These are phyloP conservation scores for Mionectes macconnelli DNA, from an alignment of 2,113 vertebrate species.

Conservation along the genomic window DNA sequence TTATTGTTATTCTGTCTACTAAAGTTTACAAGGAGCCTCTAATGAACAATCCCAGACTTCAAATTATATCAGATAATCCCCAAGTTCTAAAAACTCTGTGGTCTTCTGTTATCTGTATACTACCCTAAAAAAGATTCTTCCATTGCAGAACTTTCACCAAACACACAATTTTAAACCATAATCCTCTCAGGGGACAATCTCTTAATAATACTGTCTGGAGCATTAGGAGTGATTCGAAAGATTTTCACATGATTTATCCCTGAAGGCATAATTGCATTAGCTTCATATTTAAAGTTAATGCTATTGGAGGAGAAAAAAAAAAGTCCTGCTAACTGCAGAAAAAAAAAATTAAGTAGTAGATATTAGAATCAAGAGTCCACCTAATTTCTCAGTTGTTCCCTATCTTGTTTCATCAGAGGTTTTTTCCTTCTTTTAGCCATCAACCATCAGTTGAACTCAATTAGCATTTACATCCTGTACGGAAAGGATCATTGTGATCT, in stretches of 20 bases:
- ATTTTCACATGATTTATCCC: not conserved
- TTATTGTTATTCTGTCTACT: not conserved
- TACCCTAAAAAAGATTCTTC: not conserved
- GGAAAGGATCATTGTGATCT: not conserved
- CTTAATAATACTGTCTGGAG: not conserved
- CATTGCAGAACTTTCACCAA: not conserved
- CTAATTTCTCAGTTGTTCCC: not conserved
- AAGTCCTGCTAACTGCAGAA: not conserved
- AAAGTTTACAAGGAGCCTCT: not conserved
- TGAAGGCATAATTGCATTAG: not conserved
- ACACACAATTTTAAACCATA: not conserved
- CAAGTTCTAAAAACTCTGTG: not conserved
- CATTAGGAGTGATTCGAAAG: not conserved
- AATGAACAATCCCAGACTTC: not conserved
- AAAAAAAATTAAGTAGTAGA: not conserved
- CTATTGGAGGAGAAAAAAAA: not conserved
- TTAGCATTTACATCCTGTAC: not conserved
- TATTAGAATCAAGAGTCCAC: not conserved
- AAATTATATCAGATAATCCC: not conserved
- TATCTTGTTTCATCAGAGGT: not conserved
- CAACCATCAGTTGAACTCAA: not conserved
- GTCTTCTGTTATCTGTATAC: not conserved
- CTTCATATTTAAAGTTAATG: not conserved
- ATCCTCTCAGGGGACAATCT: not conserved
- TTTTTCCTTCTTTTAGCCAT: not conserved